phyloP scores from a whole-genome alignment of 2,113 vertebrate genomes.

The Elaphurus davidianus region DNA sequence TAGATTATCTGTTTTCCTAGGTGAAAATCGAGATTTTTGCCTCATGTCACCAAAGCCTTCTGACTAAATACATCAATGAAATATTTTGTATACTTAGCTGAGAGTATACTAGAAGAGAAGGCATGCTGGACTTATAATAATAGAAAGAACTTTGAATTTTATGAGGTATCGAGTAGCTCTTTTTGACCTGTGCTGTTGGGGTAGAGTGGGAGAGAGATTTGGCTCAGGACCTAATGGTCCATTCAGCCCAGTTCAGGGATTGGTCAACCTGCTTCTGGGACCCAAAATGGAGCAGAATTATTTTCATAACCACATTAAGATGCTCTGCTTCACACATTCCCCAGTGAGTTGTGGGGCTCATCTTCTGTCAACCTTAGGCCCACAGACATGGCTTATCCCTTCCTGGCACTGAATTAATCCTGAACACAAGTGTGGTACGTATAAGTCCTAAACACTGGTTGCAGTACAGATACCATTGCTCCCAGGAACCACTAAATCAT shows the following conservation, averaged over 20 bases:
- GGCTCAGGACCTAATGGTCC: neutral
- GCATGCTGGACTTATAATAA: neutral
- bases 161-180: neutral
- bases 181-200: neutral
- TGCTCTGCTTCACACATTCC: neutral
- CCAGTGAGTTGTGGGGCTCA: neutral
- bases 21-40: neutral
- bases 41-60: neutral
- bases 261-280: neutral
- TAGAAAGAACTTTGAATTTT: neutral
- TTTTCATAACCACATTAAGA: neutral
- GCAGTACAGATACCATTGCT: neutral
- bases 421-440: neutral
- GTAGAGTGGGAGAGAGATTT: neutral
- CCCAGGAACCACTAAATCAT: neutral
- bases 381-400: neutral
- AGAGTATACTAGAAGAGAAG: neutral
- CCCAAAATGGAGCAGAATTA: neutral
- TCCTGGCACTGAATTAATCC: neutral
- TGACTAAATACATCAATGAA: neutral
- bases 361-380: neutral
- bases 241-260: neutral
- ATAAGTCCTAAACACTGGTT: neutral
- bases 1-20: neutral
- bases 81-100: neutral